Evolutionary conservation across 2,888 invertebrate genomes (phyloP), one percentile per base, ranked within the genome.

Genomic region (Drosophila kuntzei): DNA sequence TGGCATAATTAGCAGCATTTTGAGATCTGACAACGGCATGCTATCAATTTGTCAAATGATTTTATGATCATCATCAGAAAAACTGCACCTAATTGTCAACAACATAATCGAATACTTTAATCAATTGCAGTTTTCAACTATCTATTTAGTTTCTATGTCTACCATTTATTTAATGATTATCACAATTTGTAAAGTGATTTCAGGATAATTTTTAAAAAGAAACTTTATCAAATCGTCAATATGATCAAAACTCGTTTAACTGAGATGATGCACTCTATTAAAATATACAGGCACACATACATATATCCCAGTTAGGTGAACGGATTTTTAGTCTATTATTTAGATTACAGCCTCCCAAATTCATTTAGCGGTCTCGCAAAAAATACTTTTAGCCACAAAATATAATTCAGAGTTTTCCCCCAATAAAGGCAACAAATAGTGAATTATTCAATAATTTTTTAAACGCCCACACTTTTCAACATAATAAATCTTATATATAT

Each of bases 11-110:
- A 81, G 68, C 55, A 32, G 46, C 63, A 50, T 63, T 67, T 78
- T 43, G 49, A 71, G 76, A 37, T 61, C 46, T 51, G 32, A 51
- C 65, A 60, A 57, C 63, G 29, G 65, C 51, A 67, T 75, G 80
- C 49, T 76, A 67, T 65, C 79, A 78, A 80, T 80, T 84, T 84
- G 84, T 80, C 79, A 76, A 78, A 61, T 59, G 62, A 70, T 70
- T 70, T 79, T 49, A 79, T 68, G 58, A 59, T 72, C 76, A 37
- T 59, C 32, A 29, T 34, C 51, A 20, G 12, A n/a, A 22, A 12
- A 64, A 47, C 43, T 70, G 55, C 58, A 63, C 44, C 47, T 50
- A 29, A 47, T 58, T 47, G 22, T 43, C 34, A 47, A 32, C 29
- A 27, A n/a, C 20, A 22, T 41, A 22, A 44, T 25, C 25, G 27